These are phyloP conservation scores for Pimpla rufipes DNA, from an alignment of 2,888 invertebrate species.

Conservation along the genomic window DNA sequence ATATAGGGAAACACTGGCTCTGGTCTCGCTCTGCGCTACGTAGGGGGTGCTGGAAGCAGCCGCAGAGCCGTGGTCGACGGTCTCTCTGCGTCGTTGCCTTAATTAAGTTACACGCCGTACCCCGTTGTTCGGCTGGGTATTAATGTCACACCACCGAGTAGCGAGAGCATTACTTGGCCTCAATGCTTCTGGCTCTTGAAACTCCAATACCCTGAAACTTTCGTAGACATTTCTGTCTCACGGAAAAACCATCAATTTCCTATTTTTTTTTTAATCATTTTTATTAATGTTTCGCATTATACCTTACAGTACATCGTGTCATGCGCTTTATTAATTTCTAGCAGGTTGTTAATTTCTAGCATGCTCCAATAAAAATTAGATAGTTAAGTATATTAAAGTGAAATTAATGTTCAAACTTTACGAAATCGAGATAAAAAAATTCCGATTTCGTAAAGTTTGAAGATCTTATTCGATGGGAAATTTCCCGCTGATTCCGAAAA, in stretches of 20 bases:
- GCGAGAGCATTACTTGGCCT: constrained; percentile 83
- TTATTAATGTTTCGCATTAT: neutral
- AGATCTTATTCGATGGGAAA: too few species aligned
- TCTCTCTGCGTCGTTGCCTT: constrained; percentile 84
- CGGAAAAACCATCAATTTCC: neutral
- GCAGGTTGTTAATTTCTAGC: too few species aligned
- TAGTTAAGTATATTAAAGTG: too few species aligned
- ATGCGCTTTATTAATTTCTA: too few species aligned
- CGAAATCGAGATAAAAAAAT: too few species aligned
- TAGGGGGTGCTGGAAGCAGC: constrained; percentile 73
- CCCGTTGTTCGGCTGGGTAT: constrained; percentile 76
- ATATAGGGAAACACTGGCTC: constrained; percentile 78
- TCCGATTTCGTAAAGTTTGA: too few species aligned
- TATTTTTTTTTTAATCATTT: neutral
- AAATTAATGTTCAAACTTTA: too few species aligned
- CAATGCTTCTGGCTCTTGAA: constrained; percentile 73
- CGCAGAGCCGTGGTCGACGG: constrained; percentile 83
- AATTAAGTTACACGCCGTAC: constrained; percentile 85
- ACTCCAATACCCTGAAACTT: constrained; percentile 59
- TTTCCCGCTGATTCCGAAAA: too few species aligned
- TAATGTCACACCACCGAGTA: constrained; percentile 82
- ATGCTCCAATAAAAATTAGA: too few species aligned
- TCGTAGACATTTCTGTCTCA: constrained; percentile 51
- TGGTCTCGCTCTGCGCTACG: constrained; percentile 50
- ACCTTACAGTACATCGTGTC: neutral